A percentile compares a stretch with the other conserved stretches of the same genome.
Conservation (phyloP, 2,113 vertebrate species). For the Xenopus borealis region DNA sequence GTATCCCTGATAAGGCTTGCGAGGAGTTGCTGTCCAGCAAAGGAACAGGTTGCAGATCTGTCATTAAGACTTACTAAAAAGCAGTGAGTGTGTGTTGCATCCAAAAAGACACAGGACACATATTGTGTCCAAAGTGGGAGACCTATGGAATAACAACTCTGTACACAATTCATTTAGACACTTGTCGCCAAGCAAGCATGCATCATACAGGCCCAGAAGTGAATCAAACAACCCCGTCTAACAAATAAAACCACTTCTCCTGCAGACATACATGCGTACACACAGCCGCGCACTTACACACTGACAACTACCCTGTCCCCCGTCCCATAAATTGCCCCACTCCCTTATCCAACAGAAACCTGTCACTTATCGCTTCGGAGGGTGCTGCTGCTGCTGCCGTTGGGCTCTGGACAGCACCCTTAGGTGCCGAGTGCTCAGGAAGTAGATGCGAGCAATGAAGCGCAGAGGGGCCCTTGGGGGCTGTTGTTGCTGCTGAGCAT, state of each 20-base stretch:
- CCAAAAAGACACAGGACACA: neutral
- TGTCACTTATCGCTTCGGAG: constrained; percentile 45
- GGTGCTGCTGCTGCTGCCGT: constrained; percentile 46
- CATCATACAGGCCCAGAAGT: constrained; percentile 3
- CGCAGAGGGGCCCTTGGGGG: constrained; percentile 41
- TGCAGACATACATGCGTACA: constrained; percentile 22
- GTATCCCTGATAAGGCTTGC: neutral
- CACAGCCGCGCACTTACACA: constrained; percentile 34
- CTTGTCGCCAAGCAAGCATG: neutral
- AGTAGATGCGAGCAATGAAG: constrained; percentile 45
- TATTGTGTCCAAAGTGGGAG: no score
- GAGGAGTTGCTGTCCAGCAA: neutral
- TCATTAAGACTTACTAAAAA: neutral
- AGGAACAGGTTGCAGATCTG: neutral
- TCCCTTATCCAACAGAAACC: constrained; percentile 37
- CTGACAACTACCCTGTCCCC: constrained; percentile 47
- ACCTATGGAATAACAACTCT: no score
- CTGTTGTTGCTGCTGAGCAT: constrained; percentile 41
- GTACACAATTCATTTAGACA: neutral
- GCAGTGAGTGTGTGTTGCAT: constrained; percentile 25
- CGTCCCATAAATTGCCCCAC: constrained; percentile 45
- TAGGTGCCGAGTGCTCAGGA: constrained; percentile 45
- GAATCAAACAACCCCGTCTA: constrained; percentile 9
- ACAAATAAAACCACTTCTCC: constrained; percentile 21
- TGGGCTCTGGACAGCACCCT: constrained; percentile 45